These are phyloP conservation scores for Macquaria australasica DNA, from an alignment of 2,113 vertebrate species.

Conservation along the genomic window DNA sequence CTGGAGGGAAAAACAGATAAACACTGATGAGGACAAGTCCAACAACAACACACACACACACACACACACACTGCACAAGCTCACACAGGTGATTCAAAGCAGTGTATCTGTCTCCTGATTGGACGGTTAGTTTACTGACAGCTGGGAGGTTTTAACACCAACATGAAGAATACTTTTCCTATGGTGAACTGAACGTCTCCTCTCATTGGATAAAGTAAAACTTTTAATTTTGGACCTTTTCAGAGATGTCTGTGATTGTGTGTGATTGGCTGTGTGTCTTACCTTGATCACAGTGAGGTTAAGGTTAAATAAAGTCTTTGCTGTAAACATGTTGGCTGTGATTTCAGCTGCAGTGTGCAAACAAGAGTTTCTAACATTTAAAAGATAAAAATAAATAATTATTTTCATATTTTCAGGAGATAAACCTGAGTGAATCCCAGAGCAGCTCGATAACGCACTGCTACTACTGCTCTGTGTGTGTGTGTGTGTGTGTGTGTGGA, in stretches of 20 bases:
- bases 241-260: no score
- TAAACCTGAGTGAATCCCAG: background rate
- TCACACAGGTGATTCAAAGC: background rate
- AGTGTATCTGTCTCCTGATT: background rate
- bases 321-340: background rate
- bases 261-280: no score
- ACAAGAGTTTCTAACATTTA: background rate
- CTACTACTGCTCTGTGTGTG: background rate
- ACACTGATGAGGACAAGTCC: slow-evolving; percentile 7
- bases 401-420: background rate
- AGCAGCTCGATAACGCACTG: background rate
- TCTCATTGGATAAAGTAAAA: no score
- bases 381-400: background rate
- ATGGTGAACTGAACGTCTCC: no score
- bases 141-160: background rate
- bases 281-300: no score
- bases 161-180: background rate
- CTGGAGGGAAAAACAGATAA: slow-evolving; percentile 78
- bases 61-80: background rate
- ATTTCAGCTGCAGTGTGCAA: no score
- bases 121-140: background rate
- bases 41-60: background rate
- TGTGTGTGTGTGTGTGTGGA: background rate
- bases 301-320: no score
- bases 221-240: no score